phyloP scores from a whole-genome alignment of 2,888 invertebrate genomes.

The Cantharis lateralis region DNA sequence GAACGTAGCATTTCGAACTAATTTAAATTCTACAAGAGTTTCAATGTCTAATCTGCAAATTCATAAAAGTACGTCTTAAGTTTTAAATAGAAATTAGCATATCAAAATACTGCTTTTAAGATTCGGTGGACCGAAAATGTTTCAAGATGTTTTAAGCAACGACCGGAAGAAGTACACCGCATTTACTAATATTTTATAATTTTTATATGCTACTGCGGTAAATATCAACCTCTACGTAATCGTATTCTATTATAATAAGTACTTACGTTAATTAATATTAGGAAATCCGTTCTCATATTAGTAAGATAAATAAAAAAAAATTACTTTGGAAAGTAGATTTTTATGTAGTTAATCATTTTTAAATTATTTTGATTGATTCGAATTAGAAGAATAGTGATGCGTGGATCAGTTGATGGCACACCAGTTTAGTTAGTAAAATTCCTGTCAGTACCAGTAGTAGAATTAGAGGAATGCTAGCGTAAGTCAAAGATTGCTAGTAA shows the following conservation, averaged over 20 bases:
- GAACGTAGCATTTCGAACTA: constrained; percentile 21
- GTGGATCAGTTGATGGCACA: too few species aligned
- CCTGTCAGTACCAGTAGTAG: too few species aligned
- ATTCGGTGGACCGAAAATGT: constrained; percentile 45
- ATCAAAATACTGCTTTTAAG: constrained; percentile 39
- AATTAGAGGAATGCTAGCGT: too few species aligned
- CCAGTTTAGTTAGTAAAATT: too few species aligned
- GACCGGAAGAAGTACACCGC: constrained; percentile 21
- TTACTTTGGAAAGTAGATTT: too few species aligned
- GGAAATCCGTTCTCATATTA: not conserved
- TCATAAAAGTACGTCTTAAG: constrained; percentile 43
- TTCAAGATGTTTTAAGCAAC: constrained; percentile 43
- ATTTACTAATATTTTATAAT: not conserved
- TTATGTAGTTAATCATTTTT: too few species aligned
- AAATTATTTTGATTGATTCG: too few species aligned
- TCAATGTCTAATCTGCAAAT: constrained; percentile 35
- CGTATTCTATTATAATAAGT: not conserved
- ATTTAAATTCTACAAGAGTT: constrained; percentile 33
- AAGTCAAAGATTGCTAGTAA: too few species aligned
- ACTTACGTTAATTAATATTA: not conserved
- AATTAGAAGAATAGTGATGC: too few species aligned
- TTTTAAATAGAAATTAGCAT: constrained; percentile 45
- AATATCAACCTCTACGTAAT: not conserved
- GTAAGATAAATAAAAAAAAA: not conserved
- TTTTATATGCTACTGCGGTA: not conserved